A percentile compares a stretch with the other conserved stretches of the same genome.
Evolutionary conservation across 2,113 vertebrate genomes (phyloP).

Genomic region (Phasianus colchicus): DNA sequence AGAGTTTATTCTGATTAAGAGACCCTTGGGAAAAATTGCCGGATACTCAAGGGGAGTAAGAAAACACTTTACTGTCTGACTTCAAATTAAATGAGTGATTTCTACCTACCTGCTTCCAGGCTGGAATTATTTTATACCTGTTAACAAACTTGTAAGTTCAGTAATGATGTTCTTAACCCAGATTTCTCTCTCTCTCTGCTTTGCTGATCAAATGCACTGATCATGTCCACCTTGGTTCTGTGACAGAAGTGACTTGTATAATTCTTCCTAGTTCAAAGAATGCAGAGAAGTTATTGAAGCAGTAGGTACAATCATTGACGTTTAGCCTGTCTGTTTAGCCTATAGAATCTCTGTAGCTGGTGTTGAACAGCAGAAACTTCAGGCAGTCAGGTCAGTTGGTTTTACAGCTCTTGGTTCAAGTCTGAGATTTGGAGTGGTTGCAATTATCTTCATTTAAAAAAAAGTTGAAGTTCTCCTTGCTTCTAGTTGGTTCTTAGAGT

Average conservation of each 20-base stretch:
- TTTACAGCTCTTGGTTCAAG: background rate
- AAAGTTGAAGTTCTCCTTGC: background rate
- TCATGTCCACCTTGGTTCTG: background rate
- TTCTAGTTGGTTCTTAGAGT: background rate
- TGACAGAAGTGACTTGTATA: background rate
- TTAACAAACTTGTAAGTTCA: background rate
- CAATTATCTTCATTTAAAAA: background rate
- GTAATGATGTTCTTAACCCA: background rate
- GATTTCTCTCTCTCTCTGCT: background rate
- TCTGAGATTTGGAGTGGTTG: background rate
- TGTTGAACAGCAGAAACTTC: background rate
- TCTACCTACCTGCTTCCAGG: background rate
- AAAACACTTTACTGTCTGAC: background rate
- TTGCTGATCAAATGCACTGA: background rate
- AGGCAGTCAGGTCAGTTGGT: background rate
- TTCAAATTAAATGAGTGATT: background rate
- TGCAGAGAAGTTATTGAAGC: background rate
- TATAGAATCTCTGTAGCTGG: background rate
- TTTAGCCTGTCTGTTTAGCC: background rate
- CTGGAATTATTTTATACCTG: background rate
- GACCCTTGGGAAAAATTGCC: background rate
- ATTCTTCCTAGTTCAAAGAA: background rate
- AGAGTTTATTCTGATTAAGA: background rate
- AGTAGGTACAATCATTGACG: too few species aligned
- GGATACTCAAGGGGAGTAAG: background rate